phyloP scores from a whole-genome alignment of 92 coral and sea anemone species.

The Parazoanthus darwini region DNA sequence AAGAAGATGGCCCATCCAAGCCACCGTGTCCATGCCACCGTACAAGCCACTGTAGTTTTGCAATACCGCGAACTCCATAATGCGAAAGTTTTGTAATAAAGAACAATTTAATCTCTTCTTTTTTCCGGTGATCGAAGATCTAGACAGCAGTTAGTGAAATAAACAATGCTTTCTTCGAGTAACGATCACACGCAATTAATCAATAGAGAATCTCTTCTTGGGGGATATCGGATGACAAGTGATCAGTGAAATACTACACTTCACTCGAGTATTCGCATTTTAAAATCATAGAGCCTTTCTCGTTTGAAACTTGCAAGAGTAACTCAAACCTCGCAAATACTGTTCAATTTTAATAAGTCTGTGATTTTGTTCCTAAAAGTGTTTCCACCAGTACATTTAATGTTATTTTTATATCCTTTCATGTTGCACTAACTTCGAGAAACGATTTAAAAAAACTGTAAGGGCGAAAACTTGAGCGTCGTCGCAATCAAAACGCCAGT shows the following conservation, averaged over 20 bases:
- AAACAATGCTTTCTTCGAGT: not conserved
- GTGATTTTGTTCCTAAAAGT: too few relatives aligned
- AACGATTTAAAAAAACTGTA: not conserved
- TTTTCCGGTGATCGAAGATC: too few relatives aligned
- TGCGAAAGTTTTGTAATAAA: too few relatives aligned
- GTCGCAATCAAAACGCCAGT: not conserved
- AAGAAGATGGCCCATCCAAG: too few relatives aligned
- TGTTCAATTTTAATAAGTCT: not conserved
- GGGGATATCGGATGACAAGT: not conserved
- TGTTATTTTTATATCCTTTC: not conserved
- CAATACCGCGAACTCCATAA: too few relatives aligned
- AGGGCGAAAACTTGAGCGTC: not conserved
- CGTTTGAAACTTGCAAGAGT: not conserved
- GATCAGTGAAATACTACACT: not conserved
- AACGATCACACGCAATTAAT: not conserved
- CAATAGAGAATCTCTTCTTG: not conserved
- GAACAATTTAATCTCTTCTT: too few relatives aligned
- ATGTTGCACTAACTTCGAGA: not conserved
- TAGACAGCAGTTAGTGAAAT: not conserved
- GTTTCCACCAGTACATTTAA: not conserved
- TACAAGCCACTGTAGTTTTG: too few relatives aligned
- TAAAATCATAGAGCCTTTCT: too few relatives aligned
- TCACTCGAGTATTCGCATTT: not conserved
- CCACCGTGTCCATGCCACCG: too few relatives aligned
- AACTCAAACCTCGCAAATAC: not conserved